These are phyloP conservation scores for Philereme transversata DNA, from an alignment of 2,888 invertebrate species.

Conservation along the genomic window DNA sequence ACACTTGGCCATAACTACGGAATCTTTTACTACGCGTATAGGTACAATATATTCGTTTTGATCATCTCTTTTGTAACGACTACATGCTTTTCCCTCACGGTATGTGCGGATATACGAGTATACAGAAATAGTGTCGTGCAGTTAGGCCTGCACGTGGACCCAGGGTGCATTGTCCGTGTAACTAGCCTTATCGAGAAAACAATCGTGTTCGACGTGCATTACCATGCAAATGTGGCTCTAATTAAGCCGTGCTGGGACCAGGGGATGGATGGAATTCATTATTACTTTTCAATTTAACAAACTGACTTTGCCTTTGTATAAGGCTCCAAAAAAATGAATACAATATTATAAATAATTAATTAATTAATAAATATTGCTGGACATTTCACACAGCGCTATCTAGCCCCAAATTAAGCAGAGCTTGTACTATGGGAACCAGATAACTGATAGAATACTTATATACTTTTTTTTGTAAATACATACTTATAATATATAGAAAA, in stretches of 20 bases:
- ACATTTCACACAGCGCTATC: no score
- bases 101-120: conserved; percentile 10
- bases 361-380: no score
- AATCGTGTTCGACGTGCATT: conserved; percentile 57
- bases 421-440: no score
- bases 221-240: conserved; percentile 62
- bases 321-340: no score
- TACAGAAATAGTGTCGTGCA: conserved; percentile 15
- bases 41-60: no score
- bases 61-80: neutral
- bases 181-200: conserved; percentile 61
- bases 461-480: no score
- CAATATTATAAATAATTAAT: no score
- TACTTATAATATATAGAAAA: no score
- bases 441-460: no score
- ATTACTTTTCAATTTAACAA: conserved; percentile 39
- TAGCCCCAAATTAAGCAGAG: no score
- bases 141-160: conserved; percentile 23
- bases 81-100: neutral
- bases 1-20: no score
- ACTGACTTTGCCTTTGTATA: neutral
- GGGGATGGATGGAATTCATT: conserved; percentile 46
- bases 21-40: no score
- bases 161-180: conserved; percentile 43
- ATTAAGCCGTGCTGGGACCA: conserved; percentile 59